Evolutionary conservation across 2,113 vertebrate genomes (phyloP).

Genomic region (Syngnathus scovelli): DNA sequence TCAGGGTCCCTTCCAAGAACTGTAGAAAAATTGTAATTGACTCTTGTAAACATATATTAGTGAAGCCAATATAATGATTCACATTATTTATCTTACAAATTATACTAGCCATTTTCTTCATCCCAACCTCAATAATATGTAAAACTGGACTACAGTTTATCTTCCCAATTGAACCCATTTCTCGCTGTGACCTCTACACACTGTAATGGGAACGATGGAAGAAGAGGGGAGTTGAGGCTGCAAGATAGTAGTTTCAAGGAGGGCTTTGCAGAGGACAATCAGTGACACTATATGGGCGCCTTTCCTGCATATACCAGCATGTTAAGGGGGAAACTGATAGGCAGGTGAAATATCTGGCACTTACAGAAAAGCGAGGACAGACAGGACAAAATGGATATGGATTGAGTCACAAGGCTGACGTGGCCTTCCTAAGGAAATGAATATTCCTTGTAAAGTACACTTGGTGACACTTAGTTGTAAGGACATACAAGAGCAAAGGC

Average conservation of each 20-base stretch:
- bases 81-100: conserved; percentile 18
- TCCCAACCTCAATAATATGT: conserved; percentile 33
- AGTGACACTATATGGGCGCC: conserved; percentile 73
- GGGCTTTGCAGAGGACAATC: conserved; percentile 63
- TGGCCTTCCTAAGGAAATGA: conserved; percentile 72
- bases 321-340: conserved; percentile 75
- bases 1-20: conserved; percentile 4
- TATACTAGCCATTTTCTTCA: conserved; percentile 23
- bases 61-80: conserved; percentile 24
- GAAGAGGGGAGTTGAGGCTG: conserved; percentile 41
- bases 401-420: conserved; percentile 73
- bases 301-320: conserved; percentile 74
- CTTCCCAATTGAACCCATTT: conserved; percentile 47
- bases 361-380: conserved; percentile 72
- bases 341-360: conserved; percentile 73
- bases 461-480: conserved; percentile 64
- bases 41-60: conserved; percentile 37
- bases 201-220: conserved; percentile 65
- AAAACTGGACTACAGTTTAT: conserved; percentile 49
- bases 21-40: conserved; percentile 33
- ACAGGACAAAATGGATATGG: conserved; percentile 72
- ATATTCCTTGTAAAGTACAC: conserved; percentile 72
- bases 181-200: conserved; percentile 48
- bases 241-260: conserved; percentile 59
- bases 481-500: conserved; percentile 56